Conservation (phyloP, 2,888 invertebrate species). For the Clivina fossor region DNA sequence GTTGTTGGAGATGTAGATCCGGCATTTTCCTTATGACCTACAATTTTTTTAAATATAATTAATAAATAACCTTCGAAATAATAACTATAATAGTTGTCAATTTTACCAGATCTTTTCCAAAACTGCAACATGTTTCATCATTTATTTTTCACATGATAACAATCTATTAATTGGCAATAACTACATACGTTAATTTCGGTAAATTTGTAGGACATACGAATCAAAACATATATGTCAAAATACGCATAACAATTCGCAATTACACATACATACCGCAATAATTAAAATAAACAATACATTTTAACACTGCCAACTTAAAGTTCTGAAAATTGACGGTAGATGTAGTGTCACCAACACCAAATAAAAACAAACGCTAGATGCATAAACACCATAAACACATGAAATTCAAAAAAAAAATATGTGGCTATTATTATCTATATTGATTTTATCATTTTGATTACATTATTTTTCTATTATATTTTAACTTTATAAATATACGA, state of each 20-base stretch:
- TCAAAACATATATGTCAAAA: conserved; percentile 10
- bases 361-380: too few relatives aligned
- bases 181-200: not conserved
- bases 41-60: conserved; percentile 36
- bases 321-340: conserved; percentile 5
- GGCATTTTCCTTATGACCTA: conserved; percentile 44
- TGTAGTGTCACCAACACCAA: conserved; percentile 1
- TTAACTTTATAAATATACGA: too few relatives aligned
- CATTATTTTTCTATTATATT: too few relatives aligned
- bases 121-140: conserved; percentile 70
- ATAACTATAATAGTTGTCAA: conserved; percentile 32
- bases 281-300: conserved; percentile 31
- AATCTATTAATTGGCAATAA: not conserved
- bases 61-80: conserved; percentile 37
- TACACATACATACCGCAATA: conserved; percentile 20
- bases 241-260: conserved; percentile 22
- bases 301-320: conserved; percentile 21
- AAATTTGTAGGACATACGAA: not conserved
- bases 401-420: too few relatives aligned
- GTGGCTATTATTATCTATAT: too few relatives aligned
- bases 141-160: conserved; percentile 11
- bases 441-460: too few relatives aligned
- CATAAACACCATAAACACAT: too few relatives aligned
- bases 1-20: conserved; percentile 36
- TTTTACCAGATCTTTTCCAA: conserved; percentile 73